A percentile compares a stretch with the other conserved stretches of the same genome.
Conservation (phyloP, 2,113 vertebrate genomes). For the Aptenodytes forsteri region DNA sequence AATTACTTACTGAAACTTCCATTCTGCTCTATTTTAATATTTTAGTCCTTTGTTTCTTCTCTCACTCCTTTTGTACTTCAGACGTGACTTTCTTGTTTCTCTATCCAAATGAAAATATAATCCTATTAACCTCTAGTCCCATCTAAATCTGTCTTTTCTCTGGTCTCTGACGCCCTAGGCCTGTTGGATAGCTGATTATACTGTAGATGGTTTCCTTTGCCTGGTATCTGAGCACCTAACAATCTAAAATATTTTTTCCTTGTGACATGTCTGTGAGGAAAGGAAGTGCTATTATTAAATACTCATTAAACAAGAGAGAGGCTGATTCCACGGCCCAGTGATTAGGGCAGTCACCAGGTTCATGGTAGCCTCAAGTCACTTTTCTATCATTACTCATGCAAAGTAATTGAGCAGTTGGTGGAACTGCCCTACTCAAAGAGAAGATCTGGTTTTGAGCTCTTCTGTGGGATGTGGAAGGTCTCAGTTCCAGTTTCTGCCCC, state of each 20-base stretch:
- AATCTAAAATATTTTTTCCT: not conserved
- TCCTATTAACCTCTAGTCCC: not conserved
- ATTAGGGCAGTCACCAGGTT: not conserved
- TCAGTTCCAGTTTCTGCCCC: not conserved
- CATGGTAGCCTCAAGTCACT: not conserved
- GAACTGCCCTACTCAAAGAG: not conserved
- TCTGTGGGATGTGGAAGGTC: not conserved
- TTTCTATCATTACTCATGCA: not conserved
- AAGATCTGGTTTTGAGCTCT: not conserved
- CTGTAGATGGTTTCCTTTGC: not conserved
- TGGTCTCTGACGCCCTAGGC: not conserved
- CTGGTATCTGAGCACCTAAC: not conserved
- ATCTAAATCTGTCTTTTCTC: not conserved
- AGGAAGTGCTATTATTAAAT: not conserved
- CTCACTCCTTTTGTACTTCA: not conserved
- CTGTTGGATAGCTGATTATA: not conserved
- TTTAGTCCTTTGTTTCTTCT: not conserved
- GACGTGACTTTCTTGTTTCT: not conserved
- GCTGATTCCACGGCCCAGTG: not conserved
- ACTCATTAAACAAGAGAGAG: not conserved
- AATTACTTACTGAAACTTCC: not conserved
- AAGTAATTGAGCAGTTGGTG: not conserved
- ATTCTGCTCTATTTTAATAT: not conserved
- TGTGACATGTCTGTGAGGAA: not conserved
- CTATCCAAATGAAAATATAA: not conserved